Evolutionary conservation across 2,888 invertebrate genomes (phyloP), one percentile per base, ranked within the genome.

Genomic region (Meganola albula): DNA sequence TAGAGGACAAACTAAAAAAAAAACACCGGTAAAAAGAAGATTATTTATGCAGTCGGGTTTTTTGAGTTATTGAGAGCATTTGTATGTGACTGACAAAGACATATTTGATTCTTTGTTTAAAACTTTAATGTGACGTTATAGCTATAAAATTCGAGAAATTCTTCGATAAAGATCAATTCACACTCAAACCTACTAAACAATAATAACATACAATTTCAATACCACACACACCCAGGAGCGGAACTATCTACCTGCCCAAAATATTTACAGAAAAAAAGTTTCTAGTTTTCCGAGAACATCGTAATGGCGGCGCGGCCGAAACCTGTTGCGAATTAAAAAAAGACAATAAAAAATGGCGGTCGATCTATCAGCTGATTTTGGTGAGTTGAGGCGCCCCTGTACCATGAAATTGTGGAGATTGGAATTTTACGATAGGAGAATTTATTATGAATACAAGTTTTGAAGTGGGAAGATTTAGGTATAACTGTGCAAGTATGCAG

Each of bases 301-400:
- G 44, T 44, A n/a, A n/a, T n/a, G n/a, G n/a, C n/a, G n/a, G n/a
- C n/a, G 23, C 36, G 37, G 43, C 41, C 47, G 31, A 52, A n/a
- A 52, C 51, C 51, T 52, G 51, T 52, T 52, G 47, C 53, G 32
- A 52, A 43, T 49, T 29, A 31, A 44, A 50, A 50, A 46, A 47
- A 37, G 26, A 37, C 26, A 47, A 51, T 37, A 44, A 47, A 34
- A 25, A 28, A 48, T 49, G 50, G 41, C 47, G 36, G 53, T 40
- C 24, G 34, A 38, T 39, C 25, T 26, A 44, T 53, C 51, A 52
- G 51, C 51, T 52, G 51, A 52, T 53, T 52, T 53, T 42, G 34
- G 37, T 24, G 31, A 26, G 30, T 8, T 52, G 51, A 52, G 51
- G 51, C 51, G 51, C 51, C 51, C 47, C 53, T 34, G 47, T 39